Base-by-base conservation (phyloP, 2,888 invertebrate genomes). In the Heliconius hortense region DNA sequence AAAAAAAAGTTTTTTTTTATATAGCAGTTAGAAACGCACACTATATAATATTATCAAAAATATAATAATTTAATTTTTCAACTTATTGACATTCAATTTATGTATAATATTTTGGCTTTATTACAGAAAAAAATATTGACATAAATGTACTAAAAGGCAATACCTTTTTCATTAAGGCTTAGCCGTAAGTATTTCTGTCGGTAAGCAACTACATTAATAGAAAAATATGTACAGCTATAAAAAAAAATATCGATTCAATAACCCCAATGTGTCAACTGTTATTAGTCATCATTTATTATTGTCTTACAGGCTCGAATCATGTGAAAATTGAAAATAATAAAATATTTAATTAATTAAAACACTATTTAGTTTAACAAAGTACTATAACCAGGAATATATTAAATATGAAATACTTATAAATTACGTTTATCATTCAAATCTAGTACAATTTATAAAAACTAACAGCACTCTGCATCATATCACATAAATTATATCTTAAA, bases 181-280 rank as follows among this genome's bases (percentile, higher is more conserved):
- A 39, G 13, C 39, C 39, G 39, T 67, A 28, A 48, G 18, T 26
- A 66, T 24, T 24, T 3, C 13, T 53, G 26, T n/a, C 31, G n/a
- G 26, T 67, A 53, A n/a, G 5, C 56, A 69, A 56, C 31, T 8
- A 35, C 5, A 31, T 11, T 31, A 15, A 56, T 35, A 24, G 56
- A 21, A 53, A 26, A 48, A 53, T 56, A 28, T 15, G n/a, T 56
- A 53, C 1, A n/a, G 2, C 35, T 56, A 53, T 53, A n/a, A n/a
- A 24, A 31, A 3, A n/a, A 24, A 31, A 8, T 15, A 31, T 31
- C 56, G 7, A 69, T 56, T 53, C 31, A 69, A 69, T 53, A 68
- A 56, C 53, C 53, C 31, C 53, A 53, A 69, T 69, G 68, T 69
- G 53, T 69, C 68, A 69, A 69, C 21, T 68, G 48, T 28, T 35